A percentile compares a stretch with the other conserved stretches of the same genome.
Evolutionary conservation across 2,888 invertebrate species (phyloP).

Genomic region (Pharmacophagus antenor): DNA sequence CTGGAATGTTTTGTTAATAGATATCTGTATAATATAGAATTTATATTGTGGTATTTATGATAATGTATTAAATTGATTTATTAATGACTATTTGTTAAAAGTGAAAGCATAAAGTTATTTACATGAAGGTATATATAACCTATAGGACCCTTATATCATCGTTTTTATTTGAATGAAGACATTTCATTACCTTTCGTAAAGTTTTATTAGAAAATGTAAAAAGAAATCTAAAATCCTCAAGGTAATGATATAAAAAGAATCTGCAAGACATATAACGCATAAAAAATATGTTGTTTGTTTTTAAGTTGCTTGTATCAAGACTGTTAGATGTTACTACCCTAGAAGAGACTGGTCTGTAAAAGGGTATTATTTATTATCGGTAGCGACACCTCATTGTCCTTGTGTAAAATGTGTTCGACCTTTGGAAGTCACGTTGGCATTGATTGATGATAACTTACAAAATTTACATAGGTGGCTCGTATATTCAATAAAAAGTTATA

Average conservation of each 20-base stretch:
- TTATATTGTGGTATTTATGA: not conserved
- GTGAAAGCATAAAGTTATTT: not conserved
- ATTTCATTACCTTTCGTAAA: too few relatives aligned
- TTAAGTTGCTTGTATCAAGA: not conserved
- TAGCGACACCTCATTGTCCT: slow-evolving; percentile 13
- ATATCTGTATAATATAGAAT: not conserved
- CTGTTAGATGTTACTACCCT: not conserved
- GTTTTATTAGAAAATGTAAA: not conserved
- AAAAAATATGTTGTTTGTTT: not conserved
- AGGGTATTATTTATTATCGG: slow-evolving; percentile 4
- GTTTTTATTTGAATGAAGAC: too few relatives aligned
- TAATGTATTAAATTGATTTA: not conserved
- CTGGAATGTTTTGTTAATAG: not conserved
- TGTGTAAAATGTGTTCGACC: slow-evolving; percentile 6
- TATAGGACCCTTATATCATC: too few relatives aligned
- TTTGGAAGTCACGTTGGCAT: slow-evolving; percentile 9
- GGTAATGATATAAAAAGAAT: not conserved
- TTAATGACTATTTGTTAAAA: not conserved
- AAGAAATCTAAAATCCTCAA: not conserved
- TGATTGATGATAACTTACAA: slow-evolving; percentile 13
- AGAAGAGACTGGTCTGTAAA: slow-evolving; percentile 2
- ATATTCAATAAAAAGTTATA: slow-evolving; percentile 2
- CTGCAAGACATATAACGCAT: not conserved
- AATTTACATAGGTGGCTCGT: slow-evolving; percentile 8
- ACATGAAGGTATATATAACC: too few relatives aligned